Conservation (phyloP, 2,113 vertebrate species). For the Garra rufa region DNA sequence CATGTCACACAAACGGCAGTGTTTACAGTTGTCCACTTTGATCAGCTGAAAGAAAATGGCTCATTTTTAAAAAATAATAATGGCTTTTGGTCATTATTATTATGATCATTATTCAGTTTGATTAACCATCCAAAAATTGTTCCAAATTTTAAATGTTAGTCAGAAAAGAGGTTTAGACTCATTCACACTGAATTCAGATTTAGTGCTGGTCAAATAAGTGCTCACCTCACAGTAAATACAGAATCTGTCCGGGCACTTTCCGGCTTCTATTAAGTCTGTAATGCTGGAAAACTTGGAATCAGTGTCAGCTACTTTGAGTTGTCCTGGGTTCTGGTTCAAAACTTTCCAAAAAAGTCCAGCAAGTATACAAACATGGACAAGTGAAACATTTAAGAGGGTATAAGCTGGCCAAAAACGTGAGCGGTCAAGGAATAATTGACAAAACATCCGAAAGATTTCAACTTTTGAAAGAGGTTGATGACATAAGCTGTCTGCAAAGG, state of each 20-base stretch:
- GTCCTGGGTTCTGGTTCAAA: conserved; percentile 75
- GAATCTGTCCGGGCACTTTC: conserved; percentile 73
- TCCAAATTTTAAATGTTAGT: not conserved
- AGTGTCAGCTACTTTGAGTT: conserved; percentile 63
- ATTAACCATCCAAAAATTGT: not conserved
- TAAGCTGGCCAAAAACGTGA: conserved; percentile 71
- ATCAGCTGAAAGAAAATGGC: conserved; percentile 68
- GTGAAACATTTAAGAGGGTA: conserved; percentile 69
- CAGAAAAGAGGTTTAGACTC: not conserved
- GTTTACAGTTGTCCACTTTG: conserved; percentile 76
- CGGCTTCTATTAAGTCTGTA: conserved; percentile 74
- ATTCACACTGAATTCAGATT: not conserved
- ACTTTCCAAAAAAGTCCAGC: conserved; percentile 74
- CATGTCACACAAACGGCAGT: conserved; percentile 79
- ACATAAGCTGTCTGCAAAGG: conserved; percentile 64
- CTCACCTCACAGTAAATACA: conserved; percentile 82
- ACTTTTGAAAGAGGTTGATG: not conserved
- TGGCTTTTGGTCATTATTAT: too few relatives aligned
- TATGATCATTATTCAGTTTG: too few relatives aligned
- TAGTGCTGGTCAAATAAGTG: not conserved
- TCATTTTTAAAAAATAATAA: too few relatives aligned
- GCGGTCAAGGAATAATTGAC: conserved; percentile 67
- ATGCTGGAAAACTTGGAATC: conserved; percentile 73
- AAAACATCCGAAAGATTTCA: not conserved
- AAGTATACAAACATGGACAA: conserved; percentile 71